Percentiles rank a stretch among this genome's conserved stretches.
phyloP scores from a whole-genome alignment of 2,888 invertebrate genomes.

The Gymnoscelis rufifasciata region DNA sequence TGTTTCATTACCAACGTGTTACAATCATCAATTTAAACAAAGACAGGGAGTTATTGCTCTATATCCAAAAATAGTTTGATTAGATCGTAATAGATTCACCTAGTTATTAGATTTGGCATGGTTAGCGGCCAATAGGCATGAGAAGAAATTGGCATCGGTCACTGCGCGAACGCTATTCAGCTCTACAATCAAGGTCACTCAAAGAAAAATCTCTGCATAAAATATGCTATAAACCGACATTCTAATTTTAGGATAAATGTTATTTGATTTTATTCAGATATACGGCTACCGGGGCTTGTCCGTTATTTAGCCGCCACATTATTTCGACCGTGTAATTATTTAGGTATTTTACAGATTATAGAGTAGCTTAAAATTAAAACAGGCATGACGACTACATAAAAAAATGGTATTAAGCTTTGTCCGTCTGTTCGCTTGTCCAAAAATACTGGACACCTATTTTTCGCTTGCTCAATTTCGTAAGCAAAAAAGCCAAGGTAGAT shows the following conservation, averaged over 20 bases:
- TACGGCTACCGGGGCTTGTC: too few species aligned
- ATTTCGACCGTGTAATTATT: too few species aligned
- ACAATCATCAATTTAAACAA: conserved; percentile 2
- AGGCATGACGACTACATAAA: too few species aligned
- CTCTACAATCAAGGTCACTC: conserved; percentile 34
- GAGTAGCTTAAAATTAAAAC: too few species aligned
- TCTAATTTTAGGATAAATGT: conserved; percentile 2
- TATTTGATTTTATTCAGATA: too few species aligned
- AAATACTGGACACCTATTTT: too few species aligned
- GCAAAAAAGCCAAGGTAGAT: too few species aligned
- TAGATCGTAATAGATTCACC: conserved; percentile 29
- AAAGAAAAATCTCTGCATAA: conserved; percentile 12
- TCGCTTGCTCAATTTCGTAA: too few species aligned
- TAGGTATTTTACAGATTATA: too few species aligned
- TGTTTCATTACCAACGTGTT: neutral
- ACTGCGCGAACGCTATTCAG: conserved; percentile 32
- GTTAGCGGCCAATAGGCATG: conserved; percentile 34
- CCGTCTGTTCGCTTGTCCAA: too few species aligned
- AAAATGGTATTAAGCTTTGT: too few species aligned
- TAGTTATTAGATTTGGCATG: conserved; percentile 40
- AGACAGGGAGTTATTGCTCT: neutral
- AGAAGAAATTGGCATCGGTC: conserved; percentile 41
- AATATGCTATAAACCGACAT: conserved; percentile 2
- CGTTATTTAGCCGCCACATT: too few species aligned
- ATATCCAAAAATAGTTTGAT: conserved; percentile 31